Percentiles rank a stretch among this genome's conserved stretches.
Conservation (phyloP, 2,888 invertebrate genomes). For the Cyclophora albipunctata region DNA sequence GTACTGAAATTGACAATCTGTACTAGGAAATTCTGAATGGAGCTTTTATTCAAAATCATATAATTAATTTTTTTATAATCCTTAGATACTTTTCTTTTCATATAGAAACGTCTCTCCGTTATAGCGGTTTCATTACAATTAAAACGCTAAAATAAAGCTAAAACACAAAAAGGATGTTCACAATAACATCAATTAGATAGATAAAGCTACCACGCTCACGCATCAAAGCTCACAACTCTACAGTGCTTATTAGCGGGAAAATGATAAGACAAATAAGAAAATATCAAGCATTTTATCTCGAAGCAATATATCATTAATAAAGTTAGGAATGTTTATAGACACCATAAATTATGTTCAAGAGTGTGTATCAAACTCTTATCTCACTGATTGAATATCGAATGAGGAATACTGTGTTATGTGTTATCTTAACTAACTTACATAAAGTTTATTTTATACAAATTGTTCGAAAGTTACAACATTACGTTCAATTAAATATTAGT, state of each 20-base stretch:
- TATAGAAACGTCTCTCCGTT: no score
- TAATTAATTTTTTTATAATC: no score
- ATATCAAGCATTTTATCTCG: conserved; percentile 13
- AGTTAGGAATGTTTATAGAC: conserved; percentile 31
- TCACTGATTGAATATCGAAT: conserved; percentile 17
- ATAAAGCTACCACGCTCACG: no score
- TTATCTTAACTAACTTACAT: conserved; percentile 14
- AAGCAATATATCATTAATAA: conserved; percentile 33
- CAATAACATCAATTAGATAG: no score
- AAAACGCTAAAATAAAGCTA: neutral
- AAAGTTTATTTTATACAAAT: conserved; percentile 17
- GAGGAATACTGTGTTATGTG: conserved; percentile 9
- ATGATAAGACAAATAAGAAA: conserved; percentile 28
- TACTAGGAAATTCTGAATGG: no score
- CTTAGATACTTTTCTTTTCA: no score
- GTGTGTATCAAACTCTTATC: conserved; percentile 23
- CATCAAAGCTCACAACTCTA: neutral
- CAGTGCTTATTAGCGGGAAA: conserved; percentile 15
- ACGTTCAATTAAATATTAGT: no score
- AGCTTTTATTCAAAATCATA: no score
- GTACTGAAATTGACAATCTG: no score
- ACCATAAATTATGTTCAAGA: conserved; percentile 22
- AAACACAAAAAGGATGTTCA: neutral
- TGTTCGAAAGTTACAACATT: conserved; percentile 4
- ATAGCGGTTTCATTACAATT: neutral